Evolutionary conservation across 1,140 invertebrate species (phyloP).

Genomic region (Vanessa tameamea): DNA sequence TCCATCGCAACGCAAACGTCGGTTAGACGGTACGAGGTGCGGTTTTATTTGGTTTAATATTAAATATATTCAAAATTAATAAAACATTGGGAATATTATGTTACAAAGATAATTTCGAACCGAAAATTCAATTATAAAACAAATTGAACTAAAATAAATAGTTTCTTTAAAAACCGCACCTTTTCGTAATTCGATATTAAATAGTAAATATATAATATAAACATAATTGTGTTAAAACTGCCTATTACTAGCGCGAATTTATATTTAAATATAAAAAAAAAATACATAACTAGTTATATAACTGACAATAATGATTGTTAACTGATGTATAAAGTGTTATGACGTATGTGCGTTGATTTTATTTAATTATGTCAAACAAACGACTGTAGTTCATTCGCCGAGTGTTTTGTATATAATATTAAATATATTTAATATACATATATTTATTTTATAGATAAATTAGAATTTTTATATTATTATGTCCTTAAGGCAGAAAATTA

Average conservation of each 20-base stretch:
- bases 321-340: slow-evolving; percentile 80
- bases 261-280: slow-evolving; percentile 76
- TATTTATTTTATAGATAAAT: slow-evolving; percentile 21
- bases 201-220: slow-evolving; percentile 67
- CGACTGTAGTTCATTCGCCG: slow-evolving; percentile 66
- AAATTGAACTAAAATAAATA: background rate
- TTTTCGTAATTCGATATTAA: slow-evolving; percentile 51
- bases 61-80: background rate
- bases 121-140: background rate
- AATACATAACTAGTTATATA: slow-evolving; percentile 78
- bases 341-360: slow-evolving; percentile 70
- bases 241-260: slow-evolving; percentile 79
- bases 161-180: slow-evolving; percentile 45
- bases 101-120: background rate
- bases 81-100: background rate
- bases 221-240: slow-evolving; percentile 77
- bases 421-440: slow-evolving; percentile 15
- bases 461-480: slow-evolving; percentile 26
- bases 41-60: slow-evolving; percentile 25
- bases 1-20: slow-evolving; percentile 58
- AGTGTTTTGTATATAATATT: slow-evolving; percentile 37
- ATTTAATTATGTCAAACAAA: slow-evolving; percentile 60
- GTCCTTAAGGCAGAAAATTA: slow-evolving; percentile 8
- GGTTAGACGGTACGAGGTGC: slow-evolving; percentile 50
- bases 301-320: slow-evolving; percentile 81